Evolutionary conservation across 2,797 vertebrate species (phyloP).

Genomic region (Pipistrellus pygmaeus): DNA sequence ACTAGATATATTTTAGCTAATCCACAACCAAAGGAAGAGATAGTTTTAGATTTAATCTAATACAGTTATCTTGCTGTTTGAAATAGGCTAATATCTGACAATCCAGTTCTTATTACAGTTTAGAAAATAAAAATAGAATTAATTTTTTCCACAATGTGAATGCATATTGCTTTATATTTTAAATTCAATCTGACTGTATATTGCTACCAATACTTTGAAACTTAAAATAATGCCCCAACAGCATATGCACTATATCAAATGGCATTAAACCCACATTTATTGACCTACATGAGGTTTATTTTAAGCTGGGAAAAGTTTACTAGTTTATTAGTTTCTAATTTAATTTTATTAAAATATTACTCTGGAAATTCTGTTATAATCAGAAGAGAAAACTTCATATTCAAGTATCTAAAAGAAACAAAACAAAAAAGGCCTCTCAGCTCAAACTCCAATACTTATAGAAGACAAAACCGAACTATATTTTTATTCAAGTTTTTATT

Average conservation of each 20-base stretch:
- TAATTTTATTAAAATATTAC: constrained; percentile 44
- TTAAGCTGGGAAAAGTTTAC: neutral
- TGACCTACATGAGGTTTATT: neutral
- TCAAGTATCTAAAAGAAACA: neutral
- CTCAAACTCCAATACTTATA: neutral
- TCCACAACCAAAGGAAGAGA: neutral
- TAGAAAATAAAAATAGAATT: constrained; percentile 38
- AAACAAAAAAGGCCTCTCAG: neutral
- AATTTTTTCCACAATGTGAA: constrained; percentile 42
- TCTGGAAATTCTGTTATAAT: neutral
- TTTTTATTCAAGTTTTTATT: neutral
- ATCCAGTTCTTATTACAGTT: constrained; percentile 37
- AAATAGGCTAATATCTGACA: constrained; percentile 54
- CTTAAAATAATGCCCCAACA: constrained; percentile 15
- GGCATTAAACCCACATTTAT: neutral
- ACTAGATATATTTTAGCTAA: neutral
- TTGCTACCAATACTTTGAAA: neutral
- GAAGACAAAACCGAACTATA: neutral
- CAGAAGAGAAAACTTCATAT: neutral
- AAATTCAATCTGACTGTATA: neutral
- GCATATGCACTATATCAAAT: neutral
- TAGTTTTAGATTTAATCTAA: neutral
- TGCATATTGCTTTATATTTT: neutral
- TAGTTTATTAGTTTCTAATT: constrained; percentile 26
- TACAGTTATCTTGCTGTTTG: constrained; percentile 27